phyloP scores from a whole-genome alignment of 2,113 vertebrate genomes.

The Verasper variegatus region DNA sequence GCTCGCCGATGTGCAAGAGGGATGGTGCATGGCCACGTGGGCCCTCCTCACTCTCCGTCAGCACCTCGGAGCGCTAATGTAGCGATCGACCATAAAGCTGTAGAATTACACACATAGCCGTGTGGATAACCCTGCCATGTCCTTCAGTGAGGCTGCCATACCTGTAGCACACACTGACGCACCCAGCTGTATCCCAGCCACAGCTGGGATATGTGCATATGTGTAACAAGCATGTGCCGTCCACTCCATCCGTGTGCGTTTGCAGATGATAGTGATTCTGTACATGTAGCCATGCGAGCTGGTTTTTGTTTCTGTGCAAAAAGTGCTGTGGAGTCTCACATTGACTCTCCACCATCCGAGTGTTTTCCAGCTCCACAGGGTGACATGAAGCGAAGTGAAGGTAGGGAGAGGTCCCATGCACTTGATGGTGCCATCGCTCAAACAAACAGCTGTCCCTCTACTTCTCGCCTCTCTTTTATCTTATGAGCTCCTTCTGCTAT shows the following conservation, averaged over 20 bases:
- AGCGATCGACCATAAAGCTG: slow-evolving; percentile 40
- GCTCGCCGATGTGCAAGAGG: slow-evolving; percentile 57
- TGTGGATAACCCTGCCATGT: slow-evolving; percentile 54
- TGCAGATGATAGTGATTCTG: not conserved
- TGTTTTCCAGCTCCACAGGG: slow-evolving; percentile 57
- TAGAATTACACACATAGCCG: slow-evolving; percentile 48
- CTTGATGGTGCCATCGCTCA: slow-evolving; percentile 65
- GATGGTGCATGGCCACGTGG: slow-evolving; percentile 51
- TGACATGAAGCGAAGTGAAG: slow-evolving; percentile 59
- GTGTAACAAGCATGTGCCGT: not conserved
- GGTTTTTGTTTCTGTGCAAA: slow-evolving; percentile 24
- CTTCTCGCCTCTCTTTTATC: slow-evolving; percentile 36
- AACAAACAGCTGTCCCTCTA: slow-evolving; percentile 66
- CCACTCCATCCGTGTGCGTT: not conserved
- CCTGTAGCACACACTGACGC: slow-evolving; percentile 33
- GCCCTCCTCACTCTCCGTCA: slow-evolving; percentile 31
- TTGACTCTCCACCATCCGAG: slow-evolving; percentile 39
- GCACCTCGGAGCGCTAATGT: slow-evolving; percentile 54
- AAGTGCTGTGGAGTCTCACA: slow-evolving; percentile 23
- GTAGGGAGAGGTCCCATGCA: slow-evolving; percentile 55
- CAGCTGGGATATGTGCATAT: not conserved
- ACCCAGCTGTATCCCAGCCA: not conserved
- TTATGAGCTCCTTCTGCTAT: slow-evolving; percentile 57
- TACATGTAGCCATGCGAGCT: slow-evolving; percentile 11
- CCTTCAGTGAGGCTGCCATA: slow-evolving; percentile 52